Conservation (phyloP, 2,113 vertebrate genomes). For the Apeltes quadracus region DNA sequence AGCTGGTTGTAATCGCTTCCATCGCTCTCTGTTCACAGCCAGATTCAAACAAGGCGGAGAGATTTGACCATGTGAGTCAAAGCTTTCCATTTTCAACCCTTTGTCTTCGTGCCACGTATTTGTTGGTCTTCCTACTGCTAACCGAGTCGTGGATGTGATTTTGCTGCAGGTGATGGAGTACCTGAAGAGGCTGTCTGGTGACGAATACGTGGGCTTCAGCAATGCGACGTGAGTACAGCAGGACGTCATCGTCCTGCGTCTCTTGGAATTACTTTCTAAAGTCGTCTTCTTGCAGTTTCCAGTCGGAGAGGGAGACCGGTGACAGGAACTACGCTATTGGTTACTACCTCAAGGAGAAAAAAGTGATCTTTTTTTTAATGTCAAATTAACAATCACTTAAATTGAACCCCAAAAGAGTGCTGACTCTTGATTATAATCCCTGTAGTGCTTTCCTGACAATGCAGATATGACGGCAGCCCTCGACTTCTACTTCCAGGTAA, state of each 20-base stretch:
- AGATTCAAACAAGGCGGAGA: constrained; percentile 85
- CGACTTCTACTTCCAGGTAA: constrained; percentile 93
- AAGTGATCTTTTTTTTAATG: constrained; percentile 68
- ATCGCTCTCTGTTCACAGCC: constrained; percentile 76
- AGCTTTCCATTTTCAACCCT: not conserved
- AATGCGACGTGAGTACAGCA: constrained; percentile 86
- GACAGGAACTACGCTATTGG: constrained; percentile 82
- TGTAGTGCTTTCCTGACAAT: constrained; percentile 87
- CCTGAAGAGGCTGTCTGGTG: constrained; percentile 85
- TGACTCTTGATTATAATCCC: constrained; percentile 29
- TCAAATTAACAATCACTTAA: not conserved
- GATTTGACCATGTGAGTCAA: constrained; percentile 89
- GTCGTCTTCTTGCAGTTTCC: constrained; percentile 59
- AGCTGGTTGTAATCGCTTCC: constrained; percentile 24
- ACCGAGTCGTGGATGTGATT: not conserved
- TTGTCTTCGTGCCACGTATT: not conserved
- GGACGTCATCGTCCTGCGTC: not conserved
- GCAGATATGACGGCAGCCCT: constrained; percentile 88
- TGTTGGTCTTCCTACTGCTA: constrained; percentile 4
- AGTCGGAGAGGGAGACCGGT: constrained; percentile 74
- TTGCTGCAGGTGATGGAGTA: constrained; percentile 85
- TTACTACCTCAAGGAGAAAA: constrained; percentile 93
- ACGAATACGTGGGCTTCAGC: constrained; percentile 89
- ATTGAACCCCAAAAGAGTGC: not conserved
- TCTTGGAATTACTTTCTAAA: not conserved